phyloP scores from a whole-genome alignment of 2,888 invertebrate genomes.

The Thysanoteuthis rhombus region DNA sequence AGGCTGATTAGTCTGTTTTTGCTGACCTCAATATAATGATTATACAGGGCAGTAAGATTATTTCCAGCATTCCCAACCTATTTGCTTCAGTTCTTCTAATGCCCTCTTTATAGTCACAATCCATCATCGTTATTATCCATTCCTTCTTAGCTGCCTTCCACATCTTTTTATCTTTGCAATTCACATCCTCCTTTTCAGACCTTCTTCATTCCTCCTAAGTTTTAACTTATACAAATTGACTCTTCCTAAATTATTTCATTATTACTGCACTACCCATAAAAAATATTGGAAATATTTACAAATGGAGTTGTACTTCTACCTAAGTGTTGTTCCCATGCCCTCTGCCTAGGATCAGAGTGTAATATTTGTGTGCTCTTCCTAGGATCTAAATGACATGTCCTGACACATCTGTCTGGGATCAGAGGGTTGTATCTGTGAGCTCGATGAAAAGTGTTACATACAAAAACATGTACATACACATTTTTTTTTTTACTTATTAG shows the following conservation, averaged over 20 bases:
- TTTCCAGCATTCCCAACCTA: not conserved
- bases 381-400: no score
- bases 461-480: no score
- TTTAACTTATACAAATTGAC: not conserved
- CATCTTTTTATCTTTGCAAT: not conserved
- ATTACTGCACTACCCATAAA: not conserved
- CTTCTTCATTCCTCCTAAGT: not conserved
- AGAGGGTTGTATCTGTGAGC: no score
- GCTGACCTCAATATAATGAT: no score
- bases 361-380: no score
- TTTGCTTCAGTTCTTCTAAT: not conserved
- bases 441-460: no score
- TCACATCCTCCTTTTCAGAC: not conserved
- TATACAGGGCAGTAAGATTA: not conserved
- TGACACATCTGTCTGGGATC: no score
- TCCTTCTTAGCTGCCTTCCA: not conserved
- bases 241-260: not conserved
- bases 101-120: not conserved
- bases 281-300: no score
- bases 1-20: no score
- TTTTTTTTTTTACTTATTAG: no score
- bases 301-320: no score
- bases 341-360: no score
- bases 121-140: not conserved
- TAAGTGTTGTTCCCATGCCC: not conserved